phyloP scores from a whole-genome alignment of 2,888 invertebrate genomes.

The Catonia carolina region DNA sequence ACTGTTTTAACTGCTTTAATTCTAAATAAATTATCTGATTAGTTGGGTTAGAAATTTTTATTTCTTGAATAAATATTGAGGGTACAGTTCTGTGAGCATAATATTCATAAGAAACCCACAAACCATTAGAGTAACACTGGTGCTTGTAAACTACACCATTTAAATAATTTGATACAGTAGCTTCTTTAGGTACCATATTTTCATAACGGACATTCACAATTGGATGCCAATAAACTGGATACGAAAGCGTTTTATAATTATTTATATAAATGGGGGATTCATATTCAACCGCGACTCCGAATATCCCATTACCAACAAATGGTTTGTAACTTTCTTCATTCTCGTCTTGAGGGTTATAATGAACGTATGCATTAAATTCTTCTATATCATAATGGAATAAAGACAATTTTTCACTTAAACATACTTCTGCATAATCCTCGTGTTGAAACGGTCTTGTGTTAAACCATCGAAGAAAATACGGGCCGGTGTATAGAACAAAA shows the following conservation, averaged over 20 bases:
- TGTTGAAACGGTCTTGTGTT: background rate
- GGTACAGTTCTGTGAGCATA: conserved; percentile 77
- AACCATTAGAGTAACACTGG: conserved; percentile 58
- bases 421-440: conserved; percentile 49
- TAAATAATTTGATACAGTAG: conserved; percentile 56
- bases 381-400: conserved; percentile 53
- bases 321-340: conserved; percentile 58
- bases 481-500: conserved; percentile 13
- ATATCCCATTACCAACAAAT: conserved; percentile 67
- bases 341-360: conserved; percentile 48
- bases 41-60: conserved; percentile 67
- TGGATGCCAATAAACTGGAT: conserved; percentile 62
- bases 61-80: conserved; percentile 71
- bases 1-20: conserved; percentile 54
- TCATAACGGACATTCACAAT: conserved; percentile 49
- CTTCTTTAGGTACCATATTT: conserved; percentile 50
- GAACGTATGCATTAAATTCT: conserved; percentile 61
- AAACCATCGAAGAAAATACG: conserved; percentile 13
- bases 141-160: conserved; percentile 47
- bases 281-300: conserved; percentile 58
- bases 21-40: conserved; percentile 52
- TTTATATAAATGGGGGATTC: conserved; percentile 62
- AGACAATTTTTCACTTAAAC: conserved; percentile 58
- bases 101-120: conserved; percentile 58
- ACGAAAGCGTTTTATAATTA: conserved; percentile 56